Evolutionary conservation across 1,140 invertebrate genomes (phyloP), one percentile per base, ranked within the genome.

Genomic region (Pogonognathellus flavescens): DNA sequence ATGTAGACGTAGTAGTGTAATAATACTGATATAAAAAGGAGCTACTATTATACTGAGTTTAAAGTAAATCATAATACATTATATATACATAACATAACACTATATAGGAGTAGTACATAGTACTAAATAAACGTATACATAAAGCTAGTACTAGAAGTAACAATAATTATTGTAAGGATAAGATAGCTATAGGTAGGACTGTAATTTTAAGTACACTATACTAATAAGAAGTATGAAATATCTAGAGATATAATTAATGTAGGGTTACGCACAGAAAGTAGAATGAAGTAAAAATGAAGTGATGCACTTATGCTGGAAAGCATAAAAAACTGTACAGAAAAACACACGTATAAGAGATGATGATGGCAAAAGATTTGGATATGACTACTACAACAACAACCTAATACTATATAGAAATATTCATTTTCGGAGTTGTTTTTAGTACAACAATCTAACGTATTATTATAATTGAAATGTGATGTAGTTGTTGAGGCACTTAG

Each of bases 381-480:
- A 76, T 76, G 70, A 76, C 70, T 76, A 76, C 31, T 76, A 76
- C 70, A 25, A 66, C 62, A 13, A 41, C 31, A 41, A 41, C 31
- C 53, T 57, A 57, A 57, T 57, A 57, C 31, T 41, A 41, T 41
- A 41, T 41, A 57, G 14, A 76, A 76, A 76, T 76, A 76, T 76
- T 76, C 31, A 76, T 41, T 76, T 49, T 76, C 31, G 70, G 70
- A 76, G 70, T 76, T 76, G 70, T 76, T 76, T 50, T 25, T 76
- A 76, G 70, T 76, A 76, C 70, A 76, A 76, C 70, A 76, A 49
- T 76, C 70, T 76, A 76, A 76, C 41, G 70, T 76, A 76, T 76
- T 76, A 76, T 76, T 76, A 76, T 76, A 76, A 25, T 76, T 76
- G 70, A 76, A 76, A 76, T 76, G 70, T 76, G 70, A 76, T 76